Evolutionary conservation across 2,113 vertebrate genomes (phyloP).

Genomic region (Forbesichthys agassizii): DNA sequence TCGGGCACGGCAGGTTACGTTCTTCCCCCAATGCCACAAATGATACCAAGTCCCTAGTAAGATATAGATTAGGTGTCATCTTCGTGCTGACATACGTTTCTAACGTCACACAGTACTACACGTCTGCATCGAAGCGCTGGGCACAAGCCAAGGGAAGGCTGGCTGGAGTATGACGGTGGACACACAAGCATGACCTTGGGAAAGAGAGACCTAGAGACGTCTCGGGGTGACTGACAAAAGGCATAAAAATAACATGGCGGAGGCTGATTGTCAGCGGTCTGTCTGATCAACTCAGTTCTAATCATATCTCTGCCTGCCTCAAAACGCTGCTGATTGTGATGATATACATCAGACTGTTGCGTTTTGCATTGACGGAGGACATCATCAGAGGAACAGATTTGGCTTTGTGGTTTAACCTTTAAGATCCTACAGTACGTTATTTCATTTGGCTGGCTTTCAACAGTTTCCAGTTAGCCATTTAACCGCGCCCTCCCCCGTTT

Average conservation of each 20-base stretch:
- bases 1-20: no score
- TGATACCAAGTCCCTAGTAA: slow-evolving; percentile 74
- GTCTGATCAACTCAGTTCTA: slow-evolving; percentile 52
- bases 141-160: slow-evolving; percentile 43
- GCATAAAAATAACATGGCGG: slow-evolving; percentile 11
- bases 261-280: background rate
- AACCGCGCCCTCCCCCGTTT: no score
- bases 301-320: slow-evolving; percentile 46
- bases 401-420: slow-evolving; percentile 52
- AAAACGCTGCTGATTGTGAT: slow-evolving; percentile 49
- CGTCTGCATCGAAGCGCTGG: slow-evolving; percentile 31
- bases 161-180: slow-evolving; percentile 42
- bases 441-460: no score
- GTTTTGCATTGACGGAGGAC: slow-evolving; percentile 44
- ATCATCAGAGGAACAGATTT: slow-evolving; percentile 60
- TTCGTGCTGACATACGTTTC: slow-evolving; percentile 53
- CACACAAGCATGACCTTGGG: slow-evolving; percentile 57
- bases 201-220: slow-evolving; percentile 1
- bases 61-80: slow-evolving; percentile 77
- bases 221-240: background rate
- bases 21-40: slow-evolving; percentile 65
- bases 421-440: no score
- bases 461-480: no score
- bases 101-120: slow-evolving; percentile 50
- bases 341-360: slow-evolving; percentile 47